A percentile compares a stretch with the other conserved stretches of the same genome.
phyloP scores from a whole-genome alignment of 2,888 invertebrate genomes.

The Osmoderma eremita region DNA sequence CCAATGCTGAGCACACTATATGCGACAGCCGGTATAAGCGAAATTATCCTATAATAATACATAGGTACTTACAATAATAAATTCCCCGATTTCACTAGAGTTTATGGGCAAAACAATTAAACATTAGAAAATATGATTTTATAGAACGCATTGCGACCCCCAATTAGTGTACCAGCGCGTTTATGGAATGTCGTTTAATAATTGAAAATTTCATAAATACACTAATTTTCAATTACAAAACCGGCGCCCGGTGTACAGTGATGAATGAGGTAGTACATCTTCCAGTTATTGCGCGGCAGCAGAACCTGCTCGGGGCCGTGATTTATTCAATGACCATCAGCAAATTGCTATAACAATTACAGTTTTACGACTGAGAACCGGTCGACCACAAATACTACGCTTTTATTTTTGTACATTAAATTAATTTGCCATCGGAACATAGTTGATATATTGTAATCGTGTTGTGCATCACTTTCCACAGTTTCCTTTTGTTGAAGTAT shows the following conservation, averaged over 20 bases:
- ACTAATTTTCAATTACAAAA: constrained; percentile 47
- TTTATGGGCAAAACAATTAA: background rate
- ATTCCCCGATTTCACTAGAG: background rate
- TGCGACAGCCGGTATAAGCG: too few species aligned
- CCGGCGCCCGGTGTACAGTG: constrained; percentile 37
- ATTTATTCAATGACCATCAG: constrained; percentile 45
- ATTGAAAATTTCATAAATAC: constrained; percentile 46
- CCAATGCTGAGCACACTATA: too few species aligned
- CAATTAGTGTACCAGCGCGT: constrained; percentile 1
- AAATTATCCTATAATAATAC: too few species aligned
- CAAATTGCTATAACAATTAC: constrained; percentile 43
- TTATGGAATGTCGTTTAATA: constrained; percentile 33
- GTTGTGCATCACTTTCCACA: constrained; percentile 17
- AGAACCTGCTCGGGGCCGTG: constrained; percentile 45
- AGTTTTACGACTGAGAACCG: constrained; percentile 44
- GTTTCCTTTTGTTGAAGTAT: constrained; percentile 20
- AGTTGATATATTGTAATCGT: constrained; percentile 36
- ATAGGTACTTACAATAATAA: too few species aligned
- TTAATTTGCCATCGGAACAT: constrained; percentile 31
- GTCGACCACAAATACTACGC: constrained; percentile 33
- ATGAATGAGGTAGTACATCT: constrained; percentile 46
- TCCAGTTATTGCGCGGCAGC: constrained; percentile 45
- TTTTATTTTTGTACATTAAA: constrained; percentile 39
- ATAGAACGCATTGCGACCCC: background rate
- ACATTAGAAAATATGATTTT: background rate